Evolutionary conservation across 1,140 invertebrate genomes (phyloP), one percentile per base, ranked within the genome.

Genomic region (Lepidurus arcticus): DNA sequence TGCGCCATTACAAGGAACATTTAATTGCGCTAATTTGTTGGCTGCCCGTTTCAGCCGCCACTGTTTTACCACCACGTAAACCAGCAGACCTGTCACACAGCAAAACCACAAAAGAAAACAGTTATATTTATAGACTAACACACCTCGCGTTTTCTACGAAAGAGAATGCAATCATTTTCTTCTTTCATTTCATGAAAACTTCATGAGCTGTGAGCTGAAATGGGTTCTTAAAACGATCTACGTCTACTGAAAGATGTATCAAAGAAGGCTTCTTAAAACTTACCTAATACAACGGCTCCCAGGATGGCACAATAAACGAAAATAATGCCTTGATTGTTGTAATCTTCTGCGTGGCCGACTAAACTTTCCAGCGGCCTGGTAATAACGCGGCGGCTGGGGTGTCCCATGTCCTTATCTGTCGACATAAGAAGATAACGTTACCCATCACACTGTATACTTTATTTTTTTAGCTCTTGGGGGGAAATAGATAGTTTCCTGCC

Each of bases 241-340:
- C 6, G 13, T 6, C 45, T 76, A 24, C n/a, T 26, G 42, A 65
- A 76, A 24, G 44, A 21, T 11, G 11, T 24, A 11, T 24, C 13
- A 76, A 42, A 53, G 53, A 42, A 26, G 43, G 42, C 6, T 42
- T 16, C 26, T 26, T 26, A 26, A 42, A 42, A 73, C 45, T 79
- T 79, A 79, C 84, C 84, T 1, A 84, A 80, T 9, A 85, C 83
- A 7, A 85, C 82, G 11, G 83, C 80, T 5, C 83, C 84, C 10
- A 85, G 80, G 21, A 83, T 81, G 13, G 83, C 82, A 77, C 84
- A 85, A 77, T 85, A 85, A 34, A 85, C 79, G 16, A 83, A 84
- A 45, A 84, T 84, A 45, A 84, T 78, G 44, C 78, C 75, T 42
- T 77, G 76, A 47, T 77, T 76, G 75, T 76, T 77, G 77, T 78